Base-by-base conservation (phyloP, 2,797 vertebrate species). In the Typhlichthys subterraneus region DNA sequence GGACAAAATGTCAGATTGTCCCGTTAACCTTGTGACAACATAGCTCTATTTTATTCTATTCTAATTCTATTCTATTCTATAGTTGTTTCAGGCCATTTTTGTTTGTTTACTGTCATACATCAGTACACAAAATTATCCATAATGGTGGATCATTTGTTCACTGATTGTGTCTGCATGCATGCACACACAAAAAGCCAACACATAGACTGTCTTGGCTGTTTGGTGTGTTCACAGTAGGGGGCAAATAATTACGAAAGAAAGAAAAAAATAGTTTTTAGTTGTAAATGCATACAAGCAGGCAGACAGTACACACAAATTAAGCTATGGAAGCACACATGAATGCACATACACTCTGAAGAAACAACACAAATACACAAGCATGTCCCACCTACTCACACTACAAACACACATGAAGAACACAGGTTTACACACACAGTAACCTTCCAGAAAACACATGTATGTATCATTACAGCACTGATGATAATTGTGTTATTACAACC, bases 61-160 rank as follows among this genome's bases (percentile, higher is more conserved):
- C 57, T 38, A 58, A 6, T 33, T 47, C 50, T 59, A n/a, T 52
- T 14, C 33, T n/a, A 1, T 51, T 49, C 57, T 38, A 57, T 48
- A 67, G 54, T 65, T 46, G 53, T 66, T 76, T 68, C 46, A 69
- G 49, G 56, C 48, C 54, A 47, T 11, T 63, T 47, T 62, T 53
- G 70, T 85, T 81, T 79, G 75, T 79, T 73, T 69, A 14, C 58
- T 60, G 65, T 68, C 79, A 82, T 83, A 79, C 80, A 83, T 87
- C 81, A 75, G 76, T 55, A 67, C 70, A 79, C 72, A 84, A 89
- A 89, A 91, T 89, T 77, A 89, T 85, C 76, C 60, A 10, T 85
- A 81, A 83, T 87, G 69, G 61, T 12, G 60, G 80, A 87, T 88
- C 71, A 87, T 85, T 84, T 83, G 86, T 74, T 79, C 77, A 86